Conservation (phyloP, 2,888 invertebrate species). For the Leuctra nigra region DNA sequence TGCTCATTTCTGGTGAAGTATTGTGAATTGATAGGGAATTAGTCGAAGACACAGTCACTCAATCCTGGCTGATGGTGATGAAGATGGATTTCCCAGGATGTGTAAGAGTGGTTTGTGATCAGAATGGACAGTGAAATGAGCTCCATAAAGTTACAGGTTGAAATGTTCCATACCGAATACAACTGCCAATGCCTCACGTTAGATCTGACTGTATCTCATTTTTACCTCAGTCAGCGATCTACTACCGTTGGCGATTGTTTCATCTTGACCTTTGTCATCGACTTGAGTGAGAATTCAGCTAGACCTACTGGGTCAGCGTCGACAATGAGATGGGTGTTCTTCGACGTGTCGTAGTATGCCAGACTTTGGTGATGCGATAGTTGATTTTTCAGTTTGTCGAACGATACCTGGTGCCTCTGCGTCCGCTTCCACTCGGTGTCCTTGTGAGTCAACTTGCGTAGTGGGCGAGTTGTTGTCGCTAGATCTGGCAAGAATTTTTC, state of each 20-base stretch:
- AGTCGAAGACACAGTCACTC: background rate
- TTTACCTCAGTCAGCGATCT: background rate
- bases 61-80: slow-evolving; percentile 1
- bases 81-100: background rate
- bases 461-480: background rate
- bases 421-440: background rate
- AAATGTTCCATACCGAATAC: slow-evolving; percentile 6
- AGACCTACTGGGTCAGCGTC: slow-evolving; percentile 7
- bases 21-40: background rate
- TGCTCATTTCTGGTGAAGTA: background rate
- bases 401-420: background rate
- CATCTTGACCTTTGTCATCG: background rate
- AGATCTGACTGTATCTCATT: background rate
- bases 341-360: background rate
- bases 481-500: background rate
- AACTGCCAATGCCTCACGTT: background rate
- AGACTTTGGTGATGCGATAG: background rate
- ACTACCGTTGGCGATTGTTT: background rate
- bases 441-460: background rate
- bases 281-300: background rate
- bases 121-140: background rate
- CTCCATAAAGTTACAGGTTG: background rate
- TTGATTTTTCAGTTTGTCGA: background rate
- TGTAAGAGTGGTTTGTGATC: background rate
- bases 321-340: background rate